phyloP scores from a whole-genome alignment of 2,113 vertebrate genomes.

The Barbus barbus region DNA sequence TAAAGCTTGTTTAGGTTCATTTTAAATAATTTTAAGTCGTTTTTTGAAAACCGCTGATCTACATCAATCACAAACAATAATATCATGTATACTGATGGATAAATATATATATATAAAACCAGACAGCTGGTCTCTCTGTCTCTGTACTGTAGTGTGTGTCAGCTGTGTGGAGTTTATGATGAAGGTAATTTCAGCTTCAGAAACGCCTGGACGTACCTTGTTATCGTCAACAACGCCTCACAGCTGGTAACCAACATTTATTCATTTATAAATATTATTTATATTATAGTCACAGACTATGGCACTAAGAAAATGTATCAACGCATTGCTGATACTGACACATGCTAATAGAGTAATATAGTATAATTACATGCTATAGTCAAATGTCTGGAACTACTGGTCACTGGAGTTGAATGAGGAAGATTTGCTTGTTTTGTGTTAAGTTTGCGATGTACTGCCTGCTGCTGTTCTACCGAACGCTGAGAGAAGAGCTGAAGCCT shows the following conservation, averaged over 20 bases:
- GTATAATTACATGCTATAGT: neutral
- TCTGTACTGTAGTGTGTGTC: conserved; percentile 80
- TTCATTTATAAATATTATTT: neutral
- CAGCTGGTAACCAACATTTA: conserved; percentile 79
- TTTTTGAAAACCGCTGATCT: no score
- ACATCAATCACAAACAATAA: no score
- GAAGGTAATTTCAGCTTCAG: conserved; percentile 94
- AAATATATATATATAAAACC: no score
- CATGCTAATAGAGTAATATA: neutral
- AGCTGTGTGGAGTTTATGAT: conserved; percentile 87
- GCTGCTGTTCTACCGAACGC: conserved; percentile 92
- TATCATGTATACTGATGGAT: no score
- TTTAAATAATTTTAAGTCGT: no score
- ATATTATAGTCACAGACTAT: neutral
- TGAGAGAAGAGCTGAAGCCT: conserved; percentile 90
- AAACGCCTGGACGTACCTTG: conserved; percentile 96
- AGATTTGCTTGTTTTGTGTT: conserved; percentile 1
- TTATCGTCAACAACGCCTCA: conserved; percentile 96
- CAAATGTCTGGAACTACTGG: neutral
- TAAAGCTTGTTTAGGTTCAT: no score
- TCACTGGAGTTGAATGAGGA: no score
- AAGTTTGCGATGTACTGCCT: conserved; percentile 99
- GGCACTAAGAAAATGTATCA: neutral
- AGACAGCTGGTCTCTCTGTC: no score
- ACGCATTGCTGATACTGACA: neutral